Percentiles rank a stretch among this genome's conserved stretches.
Conservation (phyloP, 2,113 vertebrate genomes). For the Ranitomeya imitator region DNA sequence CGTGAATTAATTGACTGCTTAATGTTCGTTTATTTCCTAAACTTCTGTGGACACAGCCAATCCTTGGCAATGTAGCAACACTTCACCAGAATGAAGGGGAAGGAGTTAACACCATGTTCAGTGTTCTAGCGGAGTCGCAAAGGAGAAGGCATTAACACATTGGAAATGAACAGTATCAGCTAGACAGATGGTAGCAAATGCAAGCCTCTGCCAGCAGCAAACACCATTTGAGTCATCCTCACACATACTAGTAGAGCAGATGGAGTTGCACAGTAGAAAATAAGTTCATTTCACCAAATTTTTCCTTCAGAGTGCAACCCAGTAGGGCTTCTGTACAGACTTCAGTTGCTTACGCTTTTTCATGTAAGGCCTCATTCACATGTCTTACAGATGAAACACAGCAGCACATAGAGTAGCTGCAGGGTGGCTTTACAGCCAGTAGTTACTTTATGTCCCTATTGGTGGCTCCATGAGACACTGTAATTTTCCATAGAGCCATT, state of each 20-base stretch:
- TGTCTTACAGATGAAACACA: background rate
- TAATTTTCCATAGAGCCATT: too few species aligned
- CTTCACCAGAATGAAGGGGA: background rate
- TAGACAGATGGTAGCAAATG: slow-evolving; percentile 54
- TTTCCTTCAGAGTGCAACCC: slow-evolving; percentile 4
- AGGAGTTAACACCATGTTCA: slow-evolving; percentile 22
- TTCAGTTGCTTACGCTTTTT: background rate
- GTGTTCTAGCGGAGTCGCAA: slow-evolving; percentile 9
- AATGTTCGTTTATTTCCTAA: background rate
- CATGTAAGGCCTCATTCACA: background rate
- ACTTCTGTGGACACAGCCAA: background rate
- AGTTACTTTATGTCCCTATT: background rate
- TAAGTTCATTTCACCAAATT: slow-evolving; percentile 35
- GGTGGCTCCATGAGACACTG: background rate
- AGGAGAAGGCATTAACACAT: slow-evolving; percentile 52
- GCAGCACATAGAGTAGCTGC: background rate
- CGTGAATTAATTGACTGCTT: background rate
- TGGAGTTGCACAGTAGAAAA: slow-evolving; percentile 47
- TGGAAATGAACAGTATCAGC: slow-evolving; percentile 56
- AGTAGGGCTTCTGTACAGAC: background rate
- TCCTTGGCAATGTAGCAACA: background rate
- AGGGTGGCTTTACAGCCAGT: too few species aligned
- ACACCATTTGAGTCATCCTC: slow-evolving; percentile 56
- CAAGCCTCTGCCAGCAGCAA: slow-evolving; percentile 53
- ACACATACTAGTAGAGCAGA: slow-evolving; percentile 55